Evolutionary conservation across 2,113 vertebrate genomes (phyloP), one percentile per base, ranked within the genome.

Genomic region (Acanthisitta chloris): DNA sequence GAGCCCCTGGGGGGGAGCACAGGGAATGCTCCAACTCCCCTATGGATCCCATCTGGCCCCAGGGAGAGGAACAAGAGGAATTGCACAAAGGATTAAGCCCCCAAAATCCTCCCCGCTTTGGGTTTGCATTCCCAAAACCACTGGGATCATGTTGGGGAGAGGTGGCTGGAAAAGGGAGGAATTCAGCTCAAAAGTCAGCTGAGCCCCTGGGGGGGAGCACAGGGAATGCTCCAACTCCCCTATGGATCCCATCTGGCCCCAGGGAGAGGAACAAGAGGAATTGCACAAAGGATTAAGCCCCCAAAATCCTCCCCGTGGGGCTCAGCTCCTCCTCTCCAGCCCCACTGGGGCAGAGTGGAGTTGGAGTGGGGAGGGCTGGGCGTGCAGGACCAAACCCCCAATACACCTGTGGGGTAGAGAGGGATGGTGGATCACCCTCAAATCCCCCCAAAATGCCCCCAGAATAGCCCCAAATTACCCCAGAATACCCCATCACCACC

Each of bases 21-120:
- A 2, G 28, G 3, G 70, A 36, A 42, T 11, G 57, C 24, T 84
- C 31, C 13, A 34, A 34, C n/a, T 21, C 9, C 31, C 6, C 70
- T 18, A 0, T 1, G 28, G 21, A 16, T 17, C 51, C 78, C 29
- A 45, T 23, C 46, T 0, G 0, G 10, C 12, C 18, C 26, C 51
- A 24, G 14, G 28, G 16, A 34, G 54, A 52, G 36, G 46, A 67
- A 55, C 0, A 36, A 14, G 45, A 26, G 6, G 23, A 57, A 71
- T 7, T 2, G 23, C 51, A 16, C 24, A 36, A 34, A 64, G 33
- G 34, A 79, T 51, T 33, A 5, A 64, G 3, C 7, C 26, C n/a
- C 58, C 65, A 3, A 62, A 72, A 14, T 17, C 9, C 15, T 6
- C 29, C 20, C 2, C 3, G 34, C n/a, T n/a, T 19, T 49, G 20